These are phyloP conservation scores for Nicator chloris DNA, from an alignment of 2,113 vertebrate genomes.

Conservation along the genomic window DNA sequence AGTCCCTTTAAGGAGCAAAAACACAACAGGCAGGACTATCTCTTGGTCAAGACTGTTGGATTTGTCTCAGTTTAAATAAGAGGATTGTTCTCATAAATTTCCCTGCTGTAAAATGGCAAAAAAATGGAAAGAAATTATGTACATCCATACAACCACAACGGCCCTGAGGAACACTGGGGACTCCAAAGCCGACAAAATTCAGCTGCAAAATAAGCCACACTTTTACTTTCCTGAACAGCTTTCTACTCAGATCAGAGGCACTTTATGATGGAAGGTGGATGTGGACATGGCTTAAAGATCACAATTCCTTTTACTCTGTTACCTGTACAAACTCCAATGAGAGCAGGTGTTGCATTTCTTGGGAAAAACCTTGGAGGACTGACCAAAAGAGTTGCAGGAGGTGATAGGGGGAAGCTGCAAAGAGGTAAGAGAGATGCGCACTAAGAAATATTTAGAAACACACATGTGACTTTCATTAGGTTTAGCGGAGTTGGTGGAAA, in stretches of 20 bases:
- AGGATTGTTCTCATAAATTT: not conserved
- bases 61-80: not conserved
- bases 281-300: not conserved
- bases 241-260: not conserved
- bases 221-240: not conserved
- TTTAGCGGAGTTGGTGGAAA: not conserved
- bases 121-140: not conserved
- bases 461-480: not conserved
- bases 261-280: not conserved
- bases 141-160: not conserved
- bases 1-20: not conserved
- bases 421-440: not conserved
- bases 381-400: not conserved
- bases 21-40: not conserved
- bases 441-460: not conserved
- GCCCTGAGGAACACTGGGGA: not conserved
- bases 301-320: not conserved
- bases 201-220: not conserved
- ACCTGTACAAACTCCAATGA: not conserved
- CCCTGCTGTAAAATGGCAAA: not conserved
- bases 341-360: not conserved
- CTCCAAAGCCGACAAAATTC: not conserved
- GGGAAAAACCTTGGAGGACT: not conserved
- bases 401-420: not conserved
- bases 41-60: not conserved